Evolutionary conservation across 1,140 invertebrate genomes (phyloP), one percentile per base, ranked within the genome.

Genomic region (Hirudo medicinalis): DNA sequence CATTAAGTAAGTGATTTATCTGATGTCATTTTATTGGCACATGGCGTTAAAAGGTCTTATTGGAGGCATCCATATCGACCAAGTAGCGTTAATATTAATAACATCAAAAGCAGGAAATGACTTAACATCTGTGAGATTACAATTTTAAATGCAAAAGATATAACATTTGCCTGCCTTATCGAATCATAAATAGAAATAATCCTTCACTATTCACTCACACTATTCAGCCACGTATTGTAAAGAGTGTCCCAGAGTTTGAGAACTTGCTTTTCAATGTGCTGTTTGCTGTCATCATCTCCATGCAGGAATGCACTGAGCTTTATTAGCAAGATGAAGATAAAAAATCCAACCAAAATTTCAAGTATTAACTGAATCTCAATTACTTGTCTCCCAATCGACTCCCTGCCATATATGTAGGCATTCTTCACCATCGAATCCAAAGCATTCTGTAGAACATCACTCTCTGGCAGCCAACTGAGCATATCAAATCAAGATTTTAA

Each of bases 341-440:
- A 49, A n/a, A 49, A 49, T 49, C 43, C 43, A 13, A 49, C 43
- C 11, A 49, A 17, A 49, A 49, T 13, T 49, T 49, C 43, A 49
- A 49, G 43, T 27, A 63, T 15, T 27, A 63, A 63, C 60, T 15
- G 13, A 49, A 13, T 49, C 43, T 49, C 53, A 80, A 84, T 84
- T 81, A 92, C 90, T 77, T 87, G 87, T 76, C 88, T 88, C 5
- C 89, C 89, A 76, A 94, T 89, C 74, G 89, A 90, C 79, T 90
- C 87, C 76, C 90, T 84, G 19, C 92, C 92, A 83, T 94, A 93
- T 20, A 89, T 85, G 79, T 96, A 95, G 25, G 91, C 91, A 83
- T 96, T 93, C 76, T 92, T 90, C 4, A 96, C 85, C 72, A 93
- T 87, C 54, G 90, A 89, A 81, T 93, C 91, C 68, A 95, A 89